Evolutionary conservation across 2,888 invertebrate species (phyloP), one percentile per base, ranked within the genome.

Genomic region (Coremacera marginata): DNA sequence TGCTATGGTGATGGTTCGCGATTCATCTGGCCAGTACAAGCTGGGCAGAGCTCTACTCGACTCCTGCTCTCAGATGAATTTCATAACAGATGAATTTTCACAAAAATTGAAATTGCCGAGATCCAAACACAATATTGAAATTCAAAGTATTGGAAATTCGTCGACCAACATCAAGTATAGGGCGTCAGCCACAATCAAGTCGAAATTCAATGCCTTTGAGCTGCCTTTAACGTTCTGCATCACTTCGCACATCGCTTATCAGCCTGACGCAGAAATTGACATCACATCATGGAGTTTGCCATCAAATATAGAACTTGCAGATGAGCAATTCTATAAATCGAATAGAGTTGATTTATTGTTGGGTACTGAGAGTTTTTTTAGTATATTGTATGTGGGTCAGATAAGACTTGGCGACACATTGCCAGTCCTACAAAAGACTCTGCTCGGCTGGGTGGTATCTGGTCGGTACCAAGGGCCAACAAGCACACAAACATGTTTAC

Each of bases 341-440:
- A 75, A 76, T 14, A 74, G 73, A 25, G 73, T 82, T 0, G 79
- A 82, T 57, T 34, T 82, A 5, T 68, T 82, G 1, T 52, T 82
- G 62, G 81, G 79, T 19, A 79, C 82, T 1, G 81, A 81, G 57
- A 76, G 70, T 7, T 70, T 70, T 70, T 70, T 14, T 78, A n/a
- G 80, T 60, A 71, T 80, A 19, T 55, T 82, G 14, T 57, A 78
- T n/a, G 78, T 80, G 22, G 81, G 78, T 3, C 80, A 81, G 75
- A 78, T 82, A 19, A 79, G 77, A 31, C 68, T 81, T 25, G 80
- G 80, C 9, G 16, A 34, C 1, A 67, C 74, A 37, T 70, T 80
- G 16, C 81, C 81, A 3, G 77, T 70, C 27, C 73, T 82, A 1
- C 81, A 82, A 52, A 82, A 82, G 65, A 81, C 82, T 0, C 52